Evolutionary conservation across 1,140 invertebrate genomes (phyloP), one percentile per base, ranked within the genome.

Genomic region (Lordiphosa mommai): DNA sequence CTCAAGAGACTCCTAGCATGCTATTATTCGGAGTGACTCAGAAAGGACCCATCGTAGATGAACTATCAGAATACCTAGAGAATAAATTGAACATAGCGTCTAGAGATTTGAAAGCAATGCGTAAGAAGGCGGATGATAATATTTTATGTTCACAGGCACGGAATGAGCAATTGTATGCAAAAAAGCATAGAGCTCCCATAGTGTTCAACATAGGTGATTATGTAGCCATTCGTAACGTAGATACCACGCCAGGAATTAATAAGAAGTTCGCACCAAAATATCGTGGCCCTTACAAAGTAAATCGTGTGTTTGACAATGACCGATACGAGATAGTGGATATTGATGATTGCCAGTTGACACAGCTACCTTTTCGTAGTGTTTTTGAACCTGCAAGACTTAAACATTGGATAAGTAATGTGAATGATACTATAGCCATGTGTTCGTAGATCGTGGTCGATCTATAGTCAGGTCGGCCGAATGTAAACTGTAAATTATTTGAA

Each of bases 221-320:
- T 14, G 44, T 47, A 27, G 44, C 14, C 2, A 47, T 17, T n/a
- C 9, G 30, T 14, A 12, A 34, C 17, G 29, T 34, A 5, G 14
- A 17, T n/a, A 48, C 30, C 3, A 20, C 16, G 4, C 13, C 46
- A 46, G 23, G 16, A 34, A 9, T 34, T 1, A 48, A 34, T 20
- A 33, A 33, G 29, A 48, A 48, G 14, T 34, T 48, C 32, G 46
- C 46, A 4, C 30, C 30, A 1, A 34, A 48, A n/a, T 34, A 34
- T 6, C 14, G 32, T n/a, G 30, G 47, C 3, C 33, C 33, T 0
- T 23, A 36, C 13, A 49, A 13, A 10, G 32, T 27, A 17, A 34
- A 14, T 1, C 46, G 46, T 17, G 14, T 33, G 9, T 33, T 32
- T 3, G 6, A 33, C n/a, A 33, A 48, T 34, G n/a, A n/a, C n/a